Conservation (phyloP, 2,797 vertebrate genomes). For the Glyptemys insculpta region DNA sequence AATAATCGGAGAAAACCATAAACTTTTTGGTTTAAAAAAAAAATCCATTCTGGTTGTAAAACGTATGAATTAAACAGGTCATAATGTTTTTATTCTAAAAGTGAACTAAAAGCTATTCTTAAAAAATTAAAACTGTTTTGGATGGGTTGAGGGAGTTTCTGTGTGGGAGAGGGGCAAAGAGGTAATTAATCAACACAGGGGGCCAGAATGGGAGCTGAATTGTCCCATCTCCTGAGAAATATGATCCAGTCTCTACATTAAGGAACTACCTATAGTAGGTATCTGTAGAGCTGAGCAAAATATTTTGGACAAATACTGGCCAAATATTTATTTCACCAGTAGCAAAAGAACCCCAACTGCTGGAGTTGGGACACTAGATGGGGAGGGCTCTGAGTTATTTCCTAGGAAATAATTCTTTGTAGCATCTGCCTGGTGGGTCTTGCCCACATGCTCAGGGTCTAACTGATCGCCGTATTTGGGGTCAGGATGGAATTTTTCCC, state of each 20-base stretch:
- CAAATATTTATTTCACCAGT: too few species aligned
- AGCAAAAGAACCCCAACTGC: too few species aligned
- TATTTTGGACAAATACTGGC: not conserved
- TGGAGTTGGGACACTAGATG: too few species aligned
- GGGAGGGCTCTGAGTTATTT: too few species aligned
- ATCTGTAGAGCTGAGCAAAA: not conserved
- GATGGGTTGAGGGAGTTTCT: not conserved
- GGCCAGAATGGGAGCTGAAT: not conserved
- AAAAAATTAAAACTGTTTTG: not conserved
- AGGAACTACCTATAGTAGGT: not conserved
- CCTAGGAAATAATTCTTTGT: too few species aligned
- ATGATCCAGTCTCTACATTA: not conserved
- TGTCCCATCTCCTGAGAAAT: not conserved
- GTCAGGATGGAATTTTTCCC: too few species aligned
- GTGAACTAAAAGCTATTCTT: not conserved
- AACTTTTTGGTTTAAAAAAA: conserved; percentile 12
- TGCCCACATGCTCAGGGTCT: too few species aligned
- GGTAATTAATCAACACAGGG: not conserved
- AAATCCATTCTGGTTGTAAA: conserved; percentile 18
- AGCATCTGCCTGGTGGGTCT: too few species aligned
- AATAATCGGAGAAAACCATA: not conserved
- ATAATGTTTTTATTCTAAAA: not conserved
- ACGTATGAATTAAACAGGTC: not conserved
- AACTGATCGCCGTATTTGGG: too few species aligned
- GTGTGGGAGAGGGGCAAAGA: not conserved